phyloP scores from a whole-genome alignment of 35 echinoderm and acorn worm species.

The Anneissia japonica region DNA sequence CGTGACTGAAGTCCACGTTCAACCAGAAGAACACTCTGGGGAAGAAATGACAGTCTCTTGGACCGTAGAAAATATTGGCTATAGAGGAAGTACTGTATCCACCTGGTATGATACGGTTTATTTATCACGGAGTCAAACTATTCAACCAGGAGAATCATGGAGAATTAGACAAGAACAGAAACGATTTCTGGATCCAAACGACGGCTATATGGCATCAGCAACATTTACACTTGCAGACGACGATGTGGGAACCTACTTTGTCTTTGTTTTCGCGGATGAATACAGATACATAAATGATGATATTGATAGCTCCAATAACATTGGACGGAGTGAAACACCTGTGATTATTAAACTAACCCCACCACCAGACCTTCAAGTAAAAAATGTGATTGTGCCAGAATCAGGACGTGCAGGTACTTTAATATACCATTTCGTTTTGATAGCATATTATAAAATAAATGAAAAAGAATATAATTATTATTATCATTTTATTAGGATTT shows the following conservation, averaged over 20 bases:
- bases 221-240: not conserved
- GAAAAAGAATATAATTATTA: no score
- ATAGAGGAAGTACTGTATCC: not conserved
- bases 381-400: not conserved
- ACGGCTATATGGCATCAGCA: not conserved
- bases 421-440: not conserved
- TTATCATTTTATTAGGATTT: no score
- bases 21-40: not conserved
- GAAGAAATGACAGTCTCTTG: slow-evolving; percentile 15
- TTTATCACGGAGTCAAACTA: not conserved
- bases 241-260: not conserved
- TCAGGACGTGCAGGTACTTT: not conserved
- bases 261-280: not conserved
- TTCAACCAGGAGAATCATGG: not conserved
- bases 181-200: not conserved
- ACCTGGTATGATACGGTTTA: slow-evolving; percentile 11
- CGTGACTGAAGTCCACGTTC: not conserved
- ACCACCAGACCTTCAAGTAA: slow-evolving; percentile 15
- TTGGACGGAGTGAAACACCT: not conserved
- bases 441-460: not conserved
- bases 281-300: not conserved
- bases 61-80: slow-evolving; percentile 17
- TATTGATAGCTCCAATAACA: not conserved
- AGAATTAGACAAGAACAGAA: not conserved
- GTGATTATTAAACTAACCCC: slow-evolving; percentile 11